Evolutionary conservation across 2,113 vertebrate genomes (phyloP).

Genomic region (Sylvia atricapilla): DNA sequence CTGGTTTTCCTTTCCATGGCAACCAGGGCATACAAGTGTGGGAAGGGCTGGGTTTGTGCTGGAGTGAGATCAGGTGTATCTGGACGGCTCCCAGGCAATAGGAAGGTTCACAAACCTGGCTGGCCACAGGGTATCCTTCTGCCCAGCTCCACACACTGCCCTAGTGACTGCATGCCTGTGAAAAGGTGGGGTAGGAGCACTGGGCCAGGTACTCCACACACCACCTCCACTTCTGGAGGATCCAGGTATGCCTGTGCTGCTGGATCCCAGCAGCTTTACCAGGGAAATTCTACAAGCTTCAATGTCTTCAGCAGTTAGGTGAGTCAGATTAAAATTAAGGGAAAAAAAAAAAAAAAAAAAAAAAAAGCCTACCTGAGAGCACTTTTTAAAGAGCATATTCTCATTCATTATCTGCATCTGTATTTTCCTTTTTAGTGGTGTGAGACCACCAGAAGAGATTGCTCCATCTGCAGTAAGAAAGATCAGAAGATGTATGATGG

Average conservation of each 20-base stretch:
- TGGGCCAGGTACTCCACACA: background rate
- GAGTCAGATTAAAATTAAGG: background rate
- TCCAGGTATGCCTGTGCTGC: background rate
- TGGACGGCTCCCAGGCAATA: background rate
- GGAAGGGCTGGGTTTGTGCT: background rate
- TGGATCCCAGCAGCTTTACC: background rate
- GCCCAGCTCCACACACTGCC: background rate
- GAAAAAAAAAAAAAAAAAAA: background rate
- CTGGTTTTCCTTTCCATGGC: background rate
- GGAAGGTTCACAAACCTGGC: background rate
- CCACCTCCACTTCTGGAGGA: background rate
- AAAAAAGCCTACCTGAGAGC: fast-evolving
- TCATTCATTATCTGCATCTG: background rate
- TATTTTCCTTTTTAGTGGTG: background rate
- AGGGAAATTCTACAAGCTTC: background rate
- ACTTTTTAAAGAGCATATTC: background rate
- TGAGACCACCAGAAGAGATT: background rate
- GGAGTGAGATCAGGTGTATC: background rate
- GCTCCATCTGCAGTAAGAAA: background rate
- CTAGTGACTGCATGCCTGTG: background rate
- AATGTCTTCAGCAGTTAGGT: background rate
- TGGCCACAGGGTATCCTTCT: background rate
- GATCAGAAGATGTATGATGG: background rate
- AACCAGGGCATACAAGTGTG: background rate
- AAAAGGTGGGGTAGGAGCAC: background rate